Evolutionary conservation across 2,113 vertebrate species (phyloP).

Genomic region (Plotosus lineatus): DNA sequence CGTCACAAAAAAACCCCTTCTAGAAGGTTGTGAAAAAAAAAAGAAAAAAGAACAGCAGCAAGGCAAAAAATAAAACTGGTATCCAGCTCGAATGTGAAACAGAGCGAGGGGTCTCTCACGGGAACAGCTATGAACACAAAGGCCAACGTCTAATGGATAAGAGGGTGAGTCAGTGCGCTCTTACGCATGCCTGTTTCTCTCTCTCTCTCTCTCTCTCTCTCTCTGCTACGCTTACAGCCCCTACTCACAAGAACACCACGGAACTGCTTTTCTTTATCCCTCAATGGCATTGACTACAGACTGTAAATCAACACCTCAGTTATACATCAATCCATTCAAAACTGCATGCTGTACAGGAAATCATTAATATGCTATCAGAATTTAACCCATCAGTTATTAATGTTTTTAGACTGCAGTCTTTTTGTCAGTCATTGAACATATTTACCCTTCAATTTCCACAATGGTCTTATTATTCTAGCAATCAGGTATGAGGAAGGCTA

Average conservation of each 20-base stretch:
- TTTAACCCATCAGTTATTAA: not conserved
- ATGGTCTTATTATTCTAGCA: not conserved
- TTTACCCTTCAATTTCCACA: not conserved
- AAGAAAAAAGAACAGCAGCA: too few species aligned
- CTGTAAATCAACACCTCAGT: not conserved
- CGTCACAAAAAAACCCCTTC: not conserved
- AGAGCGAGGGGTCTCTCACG: conserved; percentile 41
- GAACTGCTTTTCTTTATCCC: conserved; percentile 34
- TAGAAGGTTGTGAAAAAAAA: conserved; percentile 4
- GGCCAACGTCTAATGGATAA: conserved; percentile 47
- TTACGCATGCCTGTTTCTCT: conserved; percentile 44
- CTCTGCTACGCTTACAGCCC: conserved; percentile 22
- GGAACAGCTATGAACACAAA: conserved; percentile 52
- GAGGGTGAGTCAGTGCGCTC: conserved; percentile 48
- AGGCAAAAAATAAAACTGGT: conserved; percentile 43
- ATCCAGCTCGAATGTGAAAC: conserved; percentile 39
- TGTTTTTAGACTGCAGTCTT: not conserved
- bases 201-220: conserved; percentile 45
- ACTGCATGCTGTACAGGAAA: not conserved
- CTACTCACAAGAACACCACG: conserved; percentile 18
- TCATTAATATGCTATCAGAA: not conserved
- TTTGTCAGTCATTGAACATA: not conserved
- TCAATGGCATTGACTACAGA: conserved; percentile 17
- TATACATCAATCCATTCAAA: not conserved
- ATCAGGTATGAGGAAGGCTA: not conserved